Conservation (phyloP, 2,797 vertebrate species). For the Enteromius afrohamiltoni region DNA sequence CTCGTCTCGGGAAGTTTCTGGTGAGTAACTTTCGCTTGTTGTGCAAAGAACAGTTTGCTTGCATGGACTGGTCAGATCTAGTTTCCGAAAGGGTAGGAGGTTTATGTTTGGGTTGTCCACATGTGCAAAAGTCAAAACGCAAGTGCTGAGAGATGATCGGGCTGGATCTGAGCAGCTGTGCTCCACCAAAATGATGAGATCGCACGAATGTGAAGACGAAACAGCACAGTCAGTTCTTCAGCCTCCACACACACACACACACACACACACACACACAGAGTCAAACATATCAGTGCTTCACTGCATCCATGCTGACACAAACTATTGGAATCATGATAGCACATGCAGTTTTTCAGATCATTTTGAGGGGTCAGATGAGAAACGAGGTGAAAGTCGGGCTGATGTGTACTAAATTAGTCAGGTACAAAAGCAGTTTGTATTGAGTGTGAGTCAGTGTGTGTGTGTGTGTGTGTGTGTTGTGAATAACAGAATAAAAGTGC, state of each 20-base stretch:
- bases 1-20: slow-evolving; percentile 11
- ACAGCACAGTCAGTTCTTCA: slow-evolving; percentile 31
- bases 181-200: slow-evolving; percentile 23
- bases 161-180: slow-evolving; percentile 13
- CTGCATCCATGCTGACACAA: slow-evolving; percentile 13
- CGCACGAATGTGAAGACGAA: neutral
- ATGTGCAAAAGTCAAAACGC: neutral
- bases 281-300: neutral
- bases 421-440: neutral
- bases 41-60: slow-evolving; percentile 2
- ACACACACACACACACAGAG: slow-evolving; percentile 31
- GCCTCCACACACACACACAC: neutral
- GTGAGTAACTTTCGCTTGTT: slow-evolving; percentile 34
- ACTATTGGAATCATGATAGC: neutral
- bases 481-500: slow-evolving; percentile 37
- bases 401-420: neutral
- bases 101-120: neutral
- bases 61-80: neutral
- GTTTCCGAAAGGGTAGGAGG: neutral
- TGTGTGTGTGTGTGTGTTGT: neutral
- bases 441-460: slow-evolving; percentile 19
- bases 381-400: neutral
- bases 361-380: neutral
- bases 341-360: neutral
- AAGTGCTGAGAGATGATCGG: neutral